Evolutionary conservation across 2,113 vertebrate genomes (phyloP).

Genomic region (Triplophysa siluroides): DNA sequence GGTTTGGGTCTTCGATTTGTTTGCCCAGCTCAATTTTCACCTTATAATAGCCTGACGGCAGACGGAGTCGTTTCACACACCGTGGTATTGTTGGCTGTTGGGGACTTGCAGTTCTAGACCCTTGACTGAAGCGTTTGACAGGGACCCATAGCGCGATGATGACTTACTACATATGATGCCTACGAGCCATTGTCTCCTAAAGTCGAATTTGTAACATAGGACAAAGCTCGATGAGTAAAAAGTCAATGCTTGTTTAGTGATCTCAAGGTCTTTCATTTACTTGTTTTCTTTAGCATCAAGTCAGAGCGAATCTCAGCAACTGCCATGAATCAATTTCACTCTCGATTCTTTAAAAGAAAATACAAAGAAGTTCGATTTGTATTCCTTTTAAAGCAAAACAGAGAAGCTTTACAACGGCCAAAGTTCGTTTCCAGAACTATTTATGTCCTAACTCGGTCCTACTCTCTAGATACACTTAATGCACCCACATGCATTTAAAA

Average conservation of each 20-base stretch:
- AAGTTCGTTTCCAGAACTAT: not conserved
- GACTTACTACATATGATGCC: not conserved
- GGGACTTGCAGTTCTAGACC: not conserved
- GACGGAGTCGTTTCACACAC: not conserved
- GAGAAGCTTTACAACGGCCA: not conserved
- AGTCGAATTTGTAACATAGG: not conserved
- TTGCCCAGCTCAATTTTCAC: conserved; percentile 46
- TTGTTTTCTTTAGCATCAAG: not conserved
- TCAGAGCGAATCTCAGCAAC: not conserved
- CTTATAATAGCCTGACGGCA: conserved; percentile 48
- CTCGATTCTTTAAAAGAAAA: not conserved
- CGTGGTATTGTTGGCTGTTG: not conserved
- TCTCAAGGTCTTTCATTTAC: not conserved
- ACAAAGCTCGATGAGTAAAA: not conserved
- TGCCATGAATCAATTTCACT: not conserved
- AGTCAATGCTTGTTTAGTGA: not conserved
- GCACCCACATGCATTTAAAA: conserved; percentile 25
- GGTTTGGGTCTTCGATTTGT: not conserved
- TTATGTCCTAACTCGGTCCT: not conserved
- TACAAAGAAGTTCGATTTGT: not conserved
- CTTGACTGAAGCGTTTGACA: not conserved
- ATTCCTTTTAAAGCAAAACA: conserved; percentile 8
- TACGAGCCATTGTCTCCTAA: not conserved
- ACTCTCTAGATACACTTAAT: conserved; percentile 7
- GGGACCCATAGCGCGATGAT: not conserved